These are phyloP conservation scores for Drosophila virilis DNA, from an alignment of 1,140 invertebrate species.

Conservation along the genomic window DNA sequence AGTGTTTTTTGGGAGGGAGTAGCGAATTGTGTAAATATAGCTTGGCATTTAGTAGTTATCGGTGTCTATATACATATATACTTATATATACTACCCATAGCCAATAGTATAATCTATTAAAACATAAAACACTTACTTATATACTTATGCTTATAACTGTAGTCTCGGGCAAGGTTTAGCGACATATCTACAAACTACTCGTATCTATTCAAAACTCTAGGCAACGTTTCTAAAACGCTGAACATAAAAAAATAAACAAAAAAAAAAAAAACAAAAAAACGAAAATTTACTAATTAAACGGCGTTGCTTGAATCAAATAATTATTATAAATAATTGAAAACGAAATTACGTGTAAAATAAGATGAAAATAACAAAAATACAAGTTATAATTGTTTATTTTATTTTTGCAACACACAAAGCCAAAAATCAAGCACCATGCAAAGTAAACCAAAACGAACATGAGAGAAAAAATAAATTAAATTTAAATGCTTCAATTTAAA, in stretches of 20 bases:
- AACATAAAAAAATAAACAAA: too few species aligned
- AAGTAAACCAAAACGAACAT: neutral
- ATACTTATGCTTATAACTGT: constrained; percentile 58
- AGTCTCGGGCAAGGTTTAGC: constrained; percentile 71
- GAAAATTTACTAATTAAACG: constrained; percentile 3
- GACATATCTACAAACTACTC: constrained; percentile 66
- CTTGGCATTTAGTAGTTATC: constrained; percentile 68
- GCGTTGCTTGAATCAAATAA: constrained; percentile 50
- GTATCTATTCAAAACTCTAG: constrained; percentile 59
- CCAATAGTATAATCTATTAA: constrained; percentile 35
- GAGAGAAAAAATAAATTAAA: constrained; percentile 43
- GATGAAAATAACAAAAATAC: constrained; percentile 32
- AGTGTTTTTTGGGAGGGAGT: constrained; percentile 21
- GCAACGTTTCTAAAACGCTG: constrained; percentile 72
- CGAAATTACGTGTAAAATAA: constrained; percentile 69
- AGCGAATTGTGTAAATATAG: constrained; percentile 73
- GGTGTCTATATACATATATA: constrained; percentile 63
- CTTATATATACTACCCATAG: constrained; percentile 50
- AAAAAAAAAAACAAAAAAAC: neutral
- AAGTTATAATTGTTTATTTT: constrained; percentile 30
- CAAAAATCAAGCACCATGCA: constrained; percentile 73
- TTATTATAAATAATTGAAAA: constrained; percentile 76
- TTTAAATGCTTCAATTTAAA: constrained; percentile 55
- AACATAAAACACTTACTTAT: constrained; percentile 46
- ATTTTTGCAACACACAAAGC: constrained; percentile 57